Conservation (phyloP, 2,113 vertebrate genomes). For the Atrichornis clamosus region DNA sequence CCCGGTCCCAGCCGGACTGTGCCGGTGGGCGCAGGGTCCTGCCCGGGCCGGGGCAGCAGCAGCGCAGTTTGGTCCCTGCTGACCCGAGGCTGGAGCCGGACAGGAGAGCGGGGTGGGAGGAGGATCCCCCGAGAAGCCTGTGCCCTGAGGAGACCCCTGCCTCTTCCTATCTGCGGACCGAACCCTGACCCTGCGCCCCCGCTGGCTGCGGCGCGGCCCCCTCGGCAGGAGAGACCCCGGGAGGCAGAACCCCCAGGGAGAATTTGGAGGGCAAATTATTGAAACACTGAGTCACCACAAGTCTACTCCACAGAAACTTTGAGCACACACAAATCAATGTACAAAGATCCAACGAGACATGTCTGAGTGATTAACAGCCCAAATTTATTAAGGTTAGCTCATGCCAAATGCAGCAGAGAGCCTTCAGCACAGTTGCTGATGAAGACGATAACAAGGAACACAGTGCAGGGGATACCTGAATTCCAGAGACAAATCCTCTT, state of each 20-base stretch:
- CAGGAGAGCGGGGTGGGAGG: fast-evolving
- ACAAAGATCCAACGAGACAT: background rate
- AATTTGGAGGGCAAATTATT: background rate
- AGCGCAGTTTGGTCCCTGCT: background rate
- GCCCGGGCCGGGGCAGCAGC: background rate
- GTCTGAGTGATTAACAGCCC: slow-evolving; percentile 52
- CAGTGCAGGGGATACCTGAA: slow-evolving; percentile 43
- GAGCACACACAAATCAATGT: background rate
- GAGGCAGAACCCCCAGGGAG: background rate
- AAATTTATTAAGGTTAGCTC: slow-evolving; percentile 49
- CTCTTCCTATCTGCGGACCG: fast-evolving
- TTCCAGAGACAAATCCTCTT: slow-evolving; percentile 57
- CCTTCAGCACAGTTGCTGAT: slow-evolving; percentile 55
- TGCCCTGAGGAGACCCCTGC: fast-evolving
- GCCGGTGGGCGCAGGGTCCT: background rate
- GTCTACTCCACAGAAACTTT: background rate
- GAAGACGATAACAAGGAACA: slow-evolving; percentile 16
- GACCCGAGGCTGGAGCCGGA: fast-evolving
- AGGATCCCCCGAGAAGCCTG: fast-evolving
- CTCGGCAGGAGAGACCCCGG: background rate
- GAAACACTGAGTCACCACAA: background rate
- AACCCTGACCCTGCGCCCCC: fast-evolving
- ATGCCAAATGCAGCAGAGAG: slow-evolving; percentile 39
- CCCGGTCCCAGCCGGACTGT: fast-evolving
- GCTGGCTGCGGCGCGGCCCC: fast-evolving